Evolutionary conservation across 2,888 invertebrate species (phyloP), one percentile per base, ranked within the genome.

Genomic region (Synanthedon andrenaeformis): DNA sequence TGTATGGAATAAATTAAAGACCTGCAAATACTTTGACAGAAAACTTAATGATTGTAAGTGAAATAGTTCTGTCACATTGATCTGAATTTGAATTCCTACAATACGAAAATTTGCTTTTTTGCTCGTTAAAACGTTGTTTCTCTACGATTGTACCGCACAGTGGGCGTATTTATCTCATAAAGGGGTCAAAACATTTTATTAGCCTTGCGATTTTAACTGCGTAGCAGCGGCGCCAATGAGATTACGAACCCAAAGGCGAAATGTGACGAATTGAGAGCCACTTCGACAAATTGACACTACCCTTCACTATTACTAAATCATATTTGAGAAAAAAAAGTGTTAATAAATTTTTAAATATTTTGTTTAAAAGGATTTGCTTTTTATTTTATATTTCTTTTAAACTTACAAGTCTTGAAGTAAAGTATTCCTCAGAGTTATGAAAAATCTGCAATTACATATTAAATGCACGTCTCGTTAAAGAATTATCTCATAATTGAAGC

Each of bases 171-270:
- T 82, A 75, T 78, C 81, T 79, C 74, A 77, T 86, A 83, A 84
- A 85, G 79, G 87, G 87, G 84, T 86, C 86, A 86, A 85, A 86
- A 85, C 81, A 86, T 86, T 87, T 86, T 87, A 86, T 86, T 86
- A 87, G 86, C 85, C 85, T 77, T 83, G 81, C 81, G 83, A 86
- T 82, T 85, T 87, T 86, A 87, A 87, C 79, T 71, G 76, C 75
- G 72, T 81, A 77, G 79, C 76, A 70, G 70, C 79, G 79, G 82
- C 67, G 79, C 72, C 79, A 87, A 87, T 82, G 70, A 78, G 82
- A 85, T 87, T 86, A 85, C 67, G 68, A 67, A 67, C 79, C 76
- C 63, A 35, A 72, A 69, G 73, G 69, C 73, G 73, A 65, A 63
- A 65, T 60, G 67, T 72, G 69, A 70, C 77, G 76, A 79, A 79